Base-by-base conservation (phyloP, 2,113 vertebrate genomes). In the Gallinago undulata region DNA sequence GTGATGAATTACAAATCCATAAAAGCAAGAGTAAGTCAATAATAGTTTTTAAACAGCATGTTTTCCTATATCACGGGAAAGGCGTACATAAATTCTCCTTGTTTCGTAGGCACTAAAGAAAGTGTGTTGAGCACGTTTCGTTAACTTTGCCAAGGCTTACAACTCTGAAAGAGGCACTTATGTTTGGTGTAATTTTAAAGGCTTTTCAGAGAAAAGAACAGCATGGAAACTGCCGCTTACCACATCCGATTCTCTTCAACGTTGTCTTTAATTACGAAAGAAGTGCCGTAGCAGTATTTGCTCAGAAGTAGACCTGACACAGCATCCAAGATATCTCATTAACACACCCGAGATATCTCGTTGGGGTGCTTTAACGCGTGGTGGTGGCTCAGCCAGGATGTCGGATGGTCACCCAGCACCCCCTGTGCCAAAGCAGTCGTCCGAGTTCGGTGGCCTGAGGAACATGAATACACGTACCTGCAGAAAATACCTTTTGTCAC, bases 271-370 rank as follows among this genome's bases (percentile, higher is more conserved):
- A 50, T 50, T 31, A 43, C 19, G 39, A 23, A 48, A 13, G 31
- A 39, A 79, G 16, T 6, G 31, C 27, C 16, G 9, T 0, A 22
- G 35, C 19, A 11, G 13, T 11, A 30, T 30, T 30, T 70, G 11
- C 64, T 59, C 31, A 31, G 47, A 50, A 14, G 19, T 4, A 7
- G 2, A 23, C 63, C 31, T 43, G 45, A 45, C 39, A 27, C 6
- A 0, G 31, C 3, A 2, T 48, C 59, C 4, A 8, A 35, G 41
- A 5, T 15, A 39, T 39, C 39, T 39, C 39, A 11, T 39, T 11
- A 39, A 39, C 39, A 39, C 39, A 39, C 39, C 39, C 12, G 39
- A 39, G 39, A 39, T 39, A 39, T 39, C 39, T 39, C 39, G 11
- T 39, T 39, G 39, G 39, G 39, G 39, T 39, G 39, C 39, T 11